These are phyloP conservation scores for Scaeva pyrastri DNA, from an alignment of 2,888 invertebrate genomes.

Conservation along the genomic window DNA sequence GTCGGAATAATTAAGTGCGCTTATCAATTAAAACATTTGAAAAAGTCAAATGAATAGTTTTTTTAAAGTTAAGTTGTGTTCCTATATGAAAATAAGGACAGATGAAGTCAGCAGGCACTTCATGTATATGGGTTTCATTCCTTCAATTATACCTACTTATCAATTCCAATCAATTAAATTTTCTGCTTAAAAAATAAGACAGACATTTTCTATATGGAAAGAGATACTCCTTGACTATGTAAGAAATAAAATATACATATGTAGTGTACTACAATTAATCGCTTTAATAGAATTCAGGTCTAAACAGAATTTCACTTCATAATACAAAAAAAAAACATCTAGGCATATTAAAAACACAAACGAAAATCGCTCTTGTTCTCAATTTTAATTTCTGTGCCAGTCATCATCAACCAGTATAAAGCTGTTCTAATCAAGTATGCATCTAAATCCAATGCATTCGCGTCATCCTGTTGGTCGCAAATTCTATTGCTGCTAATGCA, in stretches of 20 bases:
- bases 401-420: constrained; percentile 39
- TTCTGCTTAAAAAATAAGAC: too few species aligned
- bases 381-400: constrained; percentile 24
- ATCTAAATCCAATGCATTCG: constrained; percentile 35
- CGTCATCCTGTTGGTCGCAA: constrained; percentile 30
- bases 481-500: constrained; percentile 41
- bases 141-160: too few species aligned
- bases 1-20: constrained; percentile 49
- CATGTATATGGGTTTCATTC: too few species aligned
- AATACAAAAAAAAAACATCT: neutral
- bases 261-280: neutral
- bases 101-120: too few species aligned
- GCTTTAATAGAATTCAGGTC: neutral
- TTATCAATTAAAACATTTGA: constrained; percentile 45
- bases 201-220: too few species aligned
- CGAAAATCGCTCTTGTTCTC: constrained; percentile 15
- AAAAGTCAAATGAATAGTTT: neutral
- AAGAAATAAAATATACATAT: neutral
- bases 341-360: too few species aligned
- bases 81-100: too few species aligned
- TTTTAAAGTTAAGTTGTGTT: neutral
- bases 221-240: neutral
- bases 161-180: too few species aligned
- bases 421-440: constrained; percentile 44
- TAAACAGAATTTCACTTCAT: neutral